Conservation (phyloP, 2,797 vertebrate genomes). For the Pipistrellus nathusii region DNA sequence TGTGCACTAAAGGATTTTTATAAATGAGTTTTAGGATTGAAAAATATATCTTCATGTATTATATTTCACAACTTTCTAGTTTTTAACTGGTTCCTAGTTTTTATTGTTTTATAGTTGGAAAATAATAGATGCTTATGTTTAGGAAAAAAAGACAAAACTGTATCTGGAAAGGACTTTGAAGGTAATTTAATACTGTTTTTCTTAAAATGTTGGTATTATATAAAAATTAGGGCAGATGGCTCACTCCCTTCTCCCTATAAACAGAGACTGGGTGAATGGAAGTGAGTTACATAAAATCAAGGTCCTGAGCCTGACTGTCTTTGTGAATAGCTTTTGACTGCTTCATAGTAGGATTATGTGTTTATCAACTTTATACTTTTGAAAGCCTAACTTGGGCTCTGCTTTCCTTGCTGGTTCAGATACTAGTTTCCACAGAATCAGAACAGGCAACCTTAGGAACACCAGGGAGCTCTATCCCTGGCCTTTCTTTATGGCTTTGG, state of each 20-base stretch:
- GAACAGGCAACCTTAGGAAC: conserved; percentile 23
- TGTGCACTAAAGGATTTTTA: conserved; percentile 4
- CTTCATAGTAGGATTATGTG: conserved; percentile 26
- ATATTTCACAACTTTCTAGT: conserved; percentile 14
- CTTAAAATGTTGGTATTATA: neutral
- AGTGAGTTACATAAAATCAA: neutral
- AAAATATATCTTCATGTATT: neutral
- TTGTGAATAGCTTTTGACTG: conserved; percentile 26
- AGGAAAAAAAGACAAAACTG: neutral
- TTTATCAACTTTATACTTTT: neutral
- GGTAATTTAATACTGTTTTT: conserved; percentile 37
- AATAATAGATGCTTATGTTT: conserved; percentile 45
- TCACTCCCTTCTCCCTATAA: neutral
- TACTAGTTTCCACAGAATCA: neutral
- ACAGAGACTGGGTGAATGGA: conserved; percentile 20
- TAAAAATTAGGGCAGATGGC: conserved; percentile 39
- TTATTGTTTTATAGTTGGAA: conserved; percentile 35
- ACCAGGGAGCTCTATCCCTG: neutral
- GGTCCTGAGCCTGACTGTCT: neutral
- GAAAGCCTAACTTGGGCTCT: conserved; percentile 46
- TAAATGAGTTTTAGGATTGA: conserved; percentile 11
- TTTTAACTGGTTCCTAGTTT: conserved; percentile 41
- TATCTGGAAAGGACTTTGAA: conserved; percentile 54
- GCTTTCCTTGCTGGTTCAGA: conserved; percentile 38
- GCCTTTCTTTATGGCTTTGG: neutral